Evolutionary conservation across 2,888 invertebrate genomes (phyloP), one percentile per base, ranked within the genome.

Genomic region (Pherbina coryleti): DNA sequence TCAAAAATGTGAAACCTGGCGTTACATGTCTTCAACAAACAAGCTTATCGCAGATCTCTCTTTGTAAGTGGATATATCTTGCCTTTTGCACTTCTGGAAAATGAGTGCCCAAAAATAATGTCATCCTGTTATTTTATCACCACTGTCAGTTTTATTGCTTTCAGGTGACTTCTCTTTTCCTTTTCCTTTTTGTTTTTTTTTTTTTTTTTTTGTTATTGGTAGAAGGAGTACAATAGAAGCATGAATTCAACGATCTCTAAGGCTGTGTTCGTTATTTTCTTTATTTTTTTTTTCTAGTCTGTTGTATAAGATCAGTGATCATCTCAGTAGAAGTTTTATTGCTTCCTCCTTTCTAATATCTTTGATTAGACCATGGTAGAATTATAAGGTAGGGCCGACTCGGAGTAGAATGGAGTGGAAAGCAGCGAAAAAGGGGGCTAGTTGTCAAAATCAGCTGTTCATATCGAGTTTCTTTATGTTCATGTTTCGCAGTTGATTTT

Each of bases 81-180:
- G 5, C 44, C 31, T 28, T 28, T n/a, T 60, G 64, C 67, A 66
- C 75, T 75, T 75, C 75, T 75, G 66, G 75, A 75, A 67, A 75
- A 67, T 51, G 55, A 34, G 67, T 22, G 67, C 55, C 67, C 78
- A 84, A 84, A 84, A 84, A 87, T 86, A 81, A 83, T 83, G 81
- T 87, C 83, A 84, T 87, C 85, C 82, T 82, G 83, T 85, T 86
- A 88, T 88, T 87, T 87, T 87, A 87, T 87, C 85, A 88, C 80
- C 79, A 80, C 78, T 81, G 81, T 82, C 82, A 82, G 44, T 82
- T 82, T 82, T 82, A 81, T 81, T 81, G 77, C 75, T 78, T 80
- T 81, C 78, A 57, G 22, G 19, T 75, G 62, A 25, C 49, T 74
- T 5, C 55, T 55, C 57, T 34, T 44, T 66, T 34, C 31, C 57